These are phyloP conservation scores for Saxidomus purpurata DNA, from an alignment of 1,140 invertebrate genomes.

Conservation along the genomic window DNA sequence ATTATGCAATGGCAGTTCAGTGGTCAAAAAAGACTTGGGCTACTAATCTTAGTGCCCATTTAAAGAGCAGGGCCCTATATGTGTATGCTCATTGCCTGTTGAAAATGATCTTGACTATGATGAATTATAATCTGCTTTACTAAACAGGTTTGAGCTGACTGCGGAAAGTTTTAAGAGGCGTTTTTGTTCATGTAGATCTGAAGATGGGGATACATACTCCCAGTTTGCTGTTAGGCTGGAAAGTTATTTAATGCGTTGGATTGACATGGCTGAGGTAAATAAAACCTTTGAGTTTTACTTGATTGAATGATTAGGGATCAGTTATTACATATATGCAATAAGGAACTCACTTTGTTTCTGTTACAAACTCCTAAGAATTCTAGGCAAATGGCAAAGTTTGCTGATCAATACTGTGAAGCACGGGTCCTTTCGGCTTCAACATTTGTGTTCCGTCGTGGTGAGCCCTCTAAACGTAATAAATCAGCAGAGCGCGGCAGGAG, in stretches of 20 bases:
- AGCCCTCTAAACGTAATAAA: neutral
- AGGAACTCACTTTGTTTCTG: constrained; percentile 31
- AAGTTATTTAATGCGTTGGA: constrained; percentile 40
- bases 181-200: constrained; percentile 59
- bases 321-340: constrained; percentile 36
- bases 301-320: constrained; percentile 43
- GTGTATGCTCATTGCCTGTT: constrained; percentile 64
- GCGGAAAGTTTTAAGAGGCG: constrained; percentile 66
- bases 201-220: constrained; percentile 61
- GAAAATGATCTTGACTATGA: constrained; percentile 66
- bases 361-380: constrained; percentile 47
- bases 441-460: too few relatives aligned
- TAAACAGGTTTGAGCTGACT: constrained; percentile 67
- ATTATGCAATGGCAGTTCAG: constrained; percentile 49
- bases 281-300: neutral
- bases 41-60: constrained; percentile 53
- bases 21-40: constrained; percentile 55
- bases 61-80: constrained; percentile 70
- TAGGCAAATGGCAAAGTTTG: constrained; percentile 52
- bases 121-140: constrained; percentile 66
- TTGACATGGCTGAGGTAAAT: constrained; percentile 8
- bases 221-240: constrained; percentile 37
- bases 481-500: neutral
- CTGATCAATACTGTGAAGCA: constrained; percentile 65
- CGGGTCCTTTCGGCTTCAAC: neutral